Evolutionary conservation across 2,113 vertebrate species (phyloP).

Genomic region (Mola mola): DNA sequence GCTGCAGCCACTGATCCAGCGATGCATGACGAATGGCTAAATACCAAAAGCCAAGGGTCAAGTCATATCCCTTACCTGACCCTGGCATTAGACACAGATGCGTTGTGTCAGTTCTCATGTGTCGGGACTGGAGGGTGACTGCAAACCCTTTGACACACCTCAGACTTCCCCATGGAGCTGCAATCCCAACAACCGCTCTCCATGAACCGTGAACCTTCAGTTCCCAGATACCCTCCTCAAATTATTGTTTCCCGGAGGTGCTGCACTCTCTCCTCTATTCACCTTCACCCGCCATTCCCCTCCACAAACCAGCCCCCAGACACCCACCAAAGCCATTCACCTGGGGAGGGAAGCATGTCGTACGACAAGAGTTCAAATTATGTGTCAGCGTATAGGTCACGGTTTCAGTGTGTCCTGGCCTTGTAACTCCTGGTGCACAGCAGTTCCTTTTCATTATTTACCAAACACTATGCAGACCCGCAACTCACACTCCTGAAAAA

Average conservation of each 20-base stretch:
- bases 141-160: slow-evolving; percentile 49
- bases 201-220: slow-evolving; percentile 48
- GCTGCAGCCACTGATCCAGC: slow-evolving; percentile 46
- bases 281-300: slow-evolving; percentile 44
- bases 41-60: slow-evolving; percentile 69
- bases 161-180: slow-evolving; percentile 44
- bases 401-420: slow-evolving; percentile 11
- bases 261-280: slow-evolving; percentile 36
- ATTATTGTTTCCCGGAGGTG: slow-evolving; percentile 51
- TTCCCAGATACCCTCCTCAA: slow-evolving; percentile 47
- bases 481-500: neutral
- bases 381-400: slow-evolving; percentile 23
- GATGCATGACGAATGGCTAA: slow-evolving; percentile 69
- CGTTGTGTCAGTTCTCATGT: slow-evolving; percentile 73
- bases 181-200: slow-evolving; percentile 33
- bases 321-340: slow-evolving; percentile 43
- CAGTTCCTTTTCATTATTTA: slow-evolving; percentile 22
- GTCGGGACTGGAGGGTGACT: slow-evolving; percentile 49
- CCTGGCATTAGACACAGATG: slow-evolving; percentile 73
- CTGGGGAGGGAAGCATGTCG: slow-evolving; percentile 27
- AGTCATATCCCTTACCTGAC: slow-evolving; percentile 75
- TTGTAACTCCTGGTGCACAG: slow-evolving; percentile 24
- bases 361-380: slow-evolving; percentile 24
- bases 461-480: slow-evolving; percentile 30
- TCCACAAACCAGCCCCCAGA: slow-evolving; percentile 11